Evolutionary conservation across 1,140 invertebrate genomes (phyloP).

Genomic region (Sweltsa coloradensis): DNA sequence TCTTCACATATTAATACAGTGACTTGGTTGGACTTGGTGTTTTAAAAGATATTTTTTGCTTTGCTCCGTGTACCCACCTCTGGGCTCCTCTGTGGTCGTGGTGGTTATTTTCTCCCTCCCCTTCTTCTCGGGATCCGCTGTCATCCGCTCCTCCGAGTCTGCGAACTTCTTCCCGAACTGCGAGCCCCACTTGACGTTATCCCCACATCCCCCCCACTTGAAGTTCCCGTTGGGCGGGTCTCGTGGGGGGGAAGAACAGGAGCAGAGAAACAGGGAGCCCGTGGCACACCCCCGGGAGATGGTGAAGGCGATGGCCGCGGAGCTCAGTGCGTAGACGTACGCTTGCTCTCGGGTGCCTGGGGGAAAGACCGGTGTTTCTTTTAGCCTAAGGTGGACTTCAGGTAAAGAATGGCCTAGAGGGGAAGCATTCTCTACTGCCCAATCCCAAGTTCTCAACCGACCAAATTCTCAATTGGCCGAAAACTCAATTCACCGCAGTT

Average conservation of each 20-base stretch:
- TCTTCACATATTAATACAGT: no score
- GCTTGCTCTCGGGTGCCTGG: constrained; percentile 70
- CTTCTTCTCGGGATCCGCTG: background rate
- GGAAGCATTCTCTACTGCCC: no score
- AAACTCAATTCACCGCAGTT: no score
- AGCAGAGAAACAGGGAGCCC: constrained; percentile 49
- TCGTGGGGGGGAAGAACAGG: constrained; percentile 46
- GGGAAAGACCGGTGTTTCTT: constrained; percentile 5
- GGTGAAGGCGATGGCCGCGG: constrained; percentile 58
- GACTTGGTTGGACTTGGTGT: no score
- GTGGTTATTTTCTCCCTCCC: constrained; percentile 14
- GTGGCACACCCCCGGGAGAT: constrained; percentile 60
- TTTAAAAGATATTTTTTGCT: no score
- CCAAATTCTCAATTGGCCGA: no score
- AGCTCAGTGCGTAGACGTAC: constrained; percentile 59
- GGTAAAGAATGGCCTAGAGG: no score
- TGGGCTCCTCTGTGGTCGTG: no score
- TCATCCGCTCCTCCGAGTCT: constrained; percentile 30
- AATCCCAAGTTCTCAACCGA: no score
- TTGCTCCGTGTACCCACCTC: no score
- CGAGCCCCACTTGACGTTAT: constrained; percentile 46
- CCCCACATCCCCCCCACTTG: constrained; percentile 60
- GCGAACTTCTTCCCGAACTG: constrained; percentile 47
- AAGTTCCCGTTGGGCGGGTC: constrained; percentile 40
- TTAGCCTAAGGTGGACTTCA: background rate